These are phyloP conservation scores for Polyergus mexicanus DNA, from an alignment of 1,140 invertebrate species.

Conservation along the genomic window DNA sequence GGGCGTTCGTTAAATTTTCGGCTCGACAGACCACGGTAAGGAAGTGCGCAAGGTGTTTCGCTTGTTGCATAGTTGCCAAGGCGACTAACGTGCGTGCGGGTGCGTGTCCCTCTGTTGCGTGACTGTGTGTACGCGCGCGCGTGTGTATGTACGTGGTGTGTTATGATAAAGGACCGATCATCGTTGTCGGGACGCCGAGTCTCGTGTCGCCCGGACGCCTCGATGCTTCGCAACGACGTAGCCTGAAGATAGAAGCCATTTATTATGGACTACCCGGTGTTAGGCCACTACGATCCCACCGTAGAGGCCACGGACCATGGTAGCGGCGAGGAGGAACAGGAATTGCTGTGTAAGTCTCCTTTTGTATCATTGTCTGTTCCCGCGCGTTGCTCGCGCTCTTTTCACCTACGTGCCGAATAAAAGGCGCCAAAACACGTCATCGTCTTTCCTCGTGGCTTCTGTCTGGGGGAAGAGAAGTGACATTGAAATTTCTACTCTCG, in stretches of 20 bases:
- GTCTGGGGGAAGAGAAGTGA: not conserved
- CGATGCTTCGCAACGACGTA: constrained; percentile 53
- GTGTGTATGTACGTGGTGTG: constrained; percentile 36
- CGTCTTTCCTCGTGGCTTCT: not conserved
- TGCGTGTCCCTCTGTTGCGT: not conserved
- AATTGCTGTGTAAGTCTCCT: constrained; percentile 81
- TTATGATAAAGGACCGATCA: constrained; percentile 67
- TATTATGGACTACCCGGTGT: constrained; percentile 81
- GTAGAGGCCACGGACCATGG: constrained; percentile 73
- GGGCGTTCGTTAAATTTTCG: too few species aligned
- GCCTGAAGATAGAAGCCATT: constrained; percentile 45
- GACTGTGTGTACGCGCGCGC: constrained; percentile 10
- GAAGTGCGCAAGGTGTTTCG: constrained; percentile 64
- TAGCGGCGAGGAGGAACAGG: constrained; percentile 71
- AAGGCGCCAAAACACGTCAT: constrained; percentile 28
- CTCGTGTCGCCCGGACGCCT: constrained; percentile 21
- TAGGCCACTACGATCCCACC: constrained; percentile 80
- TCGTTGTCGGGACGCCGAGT: constrained; percentile 27
- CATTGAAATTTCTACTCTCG: not conserved
- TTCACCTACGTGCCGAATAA: too few species aligned
- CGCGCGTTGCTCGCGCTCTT: not conserved
- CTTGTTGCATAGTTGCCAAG: constrained; percentile 80
- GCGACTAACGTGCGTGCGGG: constrained; percentile 70
- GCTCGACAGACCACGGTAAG: not conserved
- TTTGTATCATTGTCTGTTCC: not conserved